These are phyloP conservation scores for Thereva unica DNA, from an alignment of 2,888 invertebrate genomes.

Conservation along the genomic window DNA sequence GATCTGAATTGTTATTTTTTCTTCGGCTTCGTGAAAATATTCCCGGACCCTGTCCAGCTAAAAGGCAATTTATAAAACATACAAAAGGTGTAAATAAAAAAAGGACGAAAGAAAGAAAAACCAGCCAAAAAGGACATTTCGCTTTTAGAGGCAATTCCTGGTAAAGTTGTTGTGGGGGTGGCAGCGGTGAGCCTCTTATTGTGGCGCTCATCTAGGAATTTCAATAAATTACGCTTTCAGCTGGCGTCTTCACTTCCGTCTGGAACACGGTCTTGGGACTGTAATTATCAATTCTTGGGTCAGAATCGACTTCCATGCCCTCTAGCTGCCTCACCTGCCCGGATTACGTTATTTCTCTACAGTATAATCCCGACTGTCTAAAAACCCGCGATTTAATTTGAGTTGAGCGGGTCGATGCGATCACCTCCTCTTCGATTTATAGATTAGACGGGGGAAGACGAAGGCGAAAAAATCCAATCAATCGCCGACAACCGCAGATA, in stretches of 20 bases:
- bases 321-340: neutral
- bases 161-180: neutral
- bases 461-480: conserved; percentile 31
- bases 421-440: conserved; percentile 5
- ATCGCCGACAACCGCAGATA: conserved; percentile 34
- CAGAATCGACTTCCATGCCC: conserved; percentile 6
- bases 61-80: conserved; percentile 34
- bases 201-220: conserved; percentile 44
- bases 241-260: conserved; percentile 28
- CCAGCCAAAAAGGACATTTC: neutral
- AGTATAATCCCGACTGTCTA: conserved; percentile 10
- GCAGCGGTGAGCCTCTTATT: conserved; percentile 34
- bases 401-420: conserved; percentile 1
- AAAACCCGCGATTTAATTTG: conserved; percentile 7
- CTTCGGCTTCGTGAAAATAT: conserved; percentile 14
- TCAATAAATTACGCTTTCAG: conserved; percentile 44
- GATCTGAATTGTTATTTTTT: conserved; percentile 9
- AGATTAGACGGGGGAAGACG: neutral
- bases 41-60: conserved; percentile 8
- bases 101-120: neutral
- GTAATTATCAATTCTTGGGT: conserved; percentile 33
- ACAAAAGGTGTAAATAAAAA: conserved; percentile 33
- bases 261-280: conserved; percentile 10
- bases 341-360: neutral
- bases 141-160: neutral